Evolutionary conservation across 2,113 vertebrate genomes (phyloP).

Genomic region (Acrocephalus kingi): DNA sequence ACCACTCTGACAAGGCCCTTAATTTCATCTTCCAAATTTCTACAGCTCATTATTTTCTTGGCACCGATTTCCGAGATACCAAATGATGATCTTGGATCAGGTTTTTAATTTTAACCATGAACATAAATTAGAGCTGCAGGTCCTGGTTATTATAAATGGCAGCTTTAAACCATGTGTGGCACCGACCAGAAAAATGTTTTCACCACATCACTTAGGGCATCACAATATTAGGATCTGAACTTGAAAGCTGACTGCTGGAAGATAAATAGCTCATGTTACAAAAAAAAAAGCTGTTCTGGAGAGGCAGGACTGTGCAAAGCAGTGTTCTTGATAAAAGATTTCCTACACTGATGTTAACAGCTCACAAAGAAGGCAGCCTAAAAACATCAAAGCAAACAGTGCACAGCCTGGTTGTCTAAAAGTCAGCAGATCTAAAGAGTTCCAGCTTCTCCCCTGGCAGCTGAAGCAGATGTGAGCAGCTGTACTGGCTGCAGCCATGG

Average conservation of each 20-base stretch:
- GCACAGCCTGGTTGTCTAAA: not conserved
- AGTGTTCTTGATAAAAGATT: not conserved
- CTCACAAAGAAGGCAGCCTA: not conserved
- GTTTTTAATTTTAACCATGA: conserved; percentile 31
- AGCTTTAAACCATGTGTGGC: conserved; percentile 9
- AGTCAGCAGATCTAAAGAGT: not conserved
- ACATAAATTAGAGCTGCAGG: not conserved
- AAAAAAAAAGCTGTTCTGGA: not conserved
- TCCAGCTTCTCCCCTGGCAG: not conserved
- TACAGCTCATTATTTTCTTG: conserved; percentile 54
- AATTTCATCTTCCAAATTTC: conserved; percentile 35
- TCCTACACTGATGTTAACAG: not conserved
- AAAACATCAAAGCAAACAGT: not conserved
- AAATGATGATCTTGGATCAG: not conserved
- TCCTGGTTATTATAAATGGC: conserved; percentile 23
- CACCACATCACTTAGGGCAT: not conserved
- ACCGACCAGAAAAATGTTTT: conserved; percentile 3
- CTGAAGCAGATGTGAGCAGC: not conserved
- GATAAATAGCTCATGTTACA: not conserved
- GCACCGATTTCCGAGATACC: not conserved
- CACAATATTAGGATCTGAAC: not conserved
- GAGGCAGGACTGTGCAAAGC: not conserved
- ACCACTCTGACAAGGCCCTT: conserved; percentile 19
- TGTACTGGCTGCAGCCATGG: not conserved
- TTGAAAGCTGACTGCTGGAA: not conserved